These are phyloP conservation scores for Norana najaformis DNA, from an alignment of 2,888 invertebrate species.

Conservation along the genomic window DNA sequence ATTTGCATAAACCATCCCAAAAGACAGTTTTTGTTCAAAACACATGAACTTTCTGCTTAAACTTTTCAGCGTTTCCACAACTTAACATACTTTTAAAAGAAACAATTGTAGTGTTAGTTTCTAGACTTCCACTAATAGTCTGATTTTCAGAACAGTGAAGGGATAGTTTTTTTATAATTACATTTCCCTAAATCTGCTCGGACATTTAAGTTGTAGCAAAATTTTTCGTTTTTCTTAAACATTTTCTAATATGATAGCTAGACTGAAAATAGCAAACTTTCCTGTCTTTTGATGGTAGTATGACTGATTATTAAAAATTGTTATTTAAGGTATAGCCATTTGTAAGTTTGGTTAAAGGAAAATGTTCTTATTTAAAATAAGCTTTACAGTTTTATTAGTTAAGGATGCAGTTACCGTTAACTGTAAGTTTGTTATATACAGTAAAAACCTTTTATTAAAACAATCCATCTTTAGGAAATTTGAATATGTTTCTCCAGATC, in stretches of 20 bases:
- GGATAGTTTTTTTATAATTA: constrained; percentile 13
- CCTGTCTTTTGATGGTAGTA: neutral
- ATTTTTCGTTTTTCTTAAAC: neutral
- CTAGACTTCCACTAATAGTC: neutral
- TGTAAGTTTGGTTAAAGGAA: neutral
- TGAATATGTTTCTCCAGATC: neutral
- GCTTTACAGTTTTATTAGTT: neutral
- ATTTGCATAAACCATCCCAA: neutral
- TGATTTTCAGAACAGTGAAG: neutral
- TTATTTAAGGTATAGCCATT: neutral
- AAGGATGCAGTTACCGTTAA: neutral
- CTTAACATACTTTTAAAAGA: neutral
- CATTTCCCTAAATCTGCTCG: neutral
- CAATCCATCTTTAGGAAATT: neutral
- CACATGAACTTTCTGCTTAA: neutral
- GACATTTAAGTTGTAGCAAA: neutral
- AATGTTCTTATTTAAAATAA: too few species aligned
- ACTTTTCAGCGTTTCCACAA: neutral
- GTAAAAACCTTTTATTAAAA: neutral
- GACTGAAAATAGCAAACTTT: neutral
- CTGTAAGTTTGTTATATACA: neutral
- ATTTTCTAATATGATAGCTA: neutral
- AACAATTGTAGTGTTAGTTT: constrained; percentile 13
- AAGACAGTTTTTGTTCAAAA: neutral
- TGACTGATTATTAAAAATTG: neutral